Conservation (phyloP, 2,888 invertebrate genomes). For the Entomobrya multifasciata region DNA sequence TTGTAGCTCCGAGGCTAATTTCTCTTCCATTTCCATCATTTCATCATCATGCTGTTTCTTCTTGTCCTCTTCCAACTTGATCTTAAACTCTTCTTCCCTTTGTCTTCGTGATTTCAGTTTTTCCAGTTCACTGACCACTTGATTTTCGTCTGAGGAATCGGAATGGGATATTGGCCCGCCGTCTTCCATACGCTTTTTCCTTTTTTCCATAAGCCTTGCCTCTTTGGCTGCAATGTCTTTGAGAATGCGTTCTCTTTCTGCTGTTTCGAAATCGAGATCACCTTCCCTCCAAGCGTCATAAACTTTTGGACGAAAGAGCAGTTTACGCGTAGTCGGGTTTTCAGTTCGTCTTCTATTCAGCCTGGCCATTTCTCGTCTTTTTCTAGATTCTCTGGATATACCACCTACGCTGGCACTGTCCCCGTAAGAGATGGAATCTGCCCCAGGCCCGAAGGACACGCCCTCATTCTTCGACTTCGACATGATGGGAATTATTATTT, state of each 20-base stretch:
- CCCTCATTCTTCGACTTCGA: not conserved
- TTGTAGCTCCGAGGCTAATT: conserved; percentile 59
- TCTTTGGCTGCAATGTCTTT: conserved; percentile 57
- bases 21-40: conserved; percentile 46
- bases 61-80: conserved; percentile 43
- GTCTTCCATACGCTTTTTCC: conserved; percentile 12
- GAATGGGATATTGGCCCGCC: not conserved
- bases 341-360: conserved; percentile 37
- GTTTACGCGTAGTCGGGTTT: not conserved
- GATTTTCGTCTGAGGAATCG: conserved; percentile 40
- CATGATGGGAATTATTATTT: not conserved
- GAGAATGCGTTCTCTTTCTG: conserved; percentile 43
- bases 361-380: conserved; percentile 11
- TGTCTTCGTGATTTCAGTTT: conserved; percentile 58
- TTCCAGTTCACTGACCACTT: conserved; percentile 32
- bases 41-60: conserved; percentile 32
- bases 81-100: conserved; percentile 54
- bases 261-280: conserved; percentile 60
- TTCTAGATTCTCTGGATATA: not conserved
- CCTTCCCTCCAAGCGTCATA: conserved; percentile 69
- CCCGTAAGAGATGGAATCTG: not conserved
- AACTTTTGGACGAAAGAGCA: conserved; percentile 61
- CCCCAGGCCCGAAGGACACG: not conserved
- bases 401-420: not conserved
- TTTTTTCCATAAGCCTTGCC: not conserved